Conservation (phyloP, 2,113 vertebrate species). For the Chloroceryle aenea region DNA sequence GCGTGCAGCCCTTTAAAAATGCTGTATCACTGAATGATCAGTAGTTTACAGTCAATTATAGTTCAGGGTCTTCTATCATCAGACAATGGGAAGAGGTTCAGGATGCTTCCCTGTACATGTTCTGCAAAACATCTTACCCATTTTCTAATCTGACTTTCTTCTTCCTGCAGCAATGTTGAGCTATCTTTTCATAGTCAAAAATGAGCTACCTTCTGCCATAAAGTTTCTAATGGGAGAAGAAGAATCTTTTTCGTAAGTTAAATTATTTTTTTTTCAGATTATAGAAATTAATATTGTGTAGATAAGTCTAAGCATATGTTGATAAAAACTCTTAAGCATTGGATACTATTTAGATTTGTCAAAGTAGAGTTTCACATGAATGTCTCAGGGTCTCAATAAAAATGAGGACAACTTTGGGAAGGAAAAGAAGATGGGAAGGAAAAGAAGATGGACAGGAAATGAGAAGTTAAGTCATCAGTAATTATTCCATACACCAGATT, state of each 20-base stretch:
- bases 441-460: neutral
- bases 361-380: neutral
- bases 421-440: neutral
- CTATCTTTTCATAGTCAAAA: constrained; percentile 97
- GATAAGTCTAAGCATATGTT: neutral
- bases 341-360: neutral
- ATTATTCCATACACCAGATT: neutral
- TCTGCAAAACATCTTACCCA: neutral
- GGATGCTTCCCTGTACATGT: neutral
- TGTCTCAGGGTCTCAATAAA: neutral
- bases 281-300: neutral
- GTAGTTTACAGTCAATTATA: neutral
- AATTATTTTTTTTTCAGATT: neutral
- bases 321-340: neutral
- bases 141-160: constrained; percentile 64
- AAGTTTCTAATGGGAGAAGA: constrained; percentile 80
- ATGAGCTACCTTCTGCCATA: constrained; percentile 93
- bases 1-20: neutral
- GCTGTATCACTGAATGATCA: neutral
- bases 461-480: neutral
- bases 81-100: neutral
- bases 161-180: constrained; percentile 90
- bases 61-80: neutral
- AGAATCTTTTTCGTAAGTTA: constrained; percentile 75
- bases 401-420: neutral